Conservation (phyloP, 2,797 vertebrate genomes). For the Poeciliopsis gracilis region DNA sequence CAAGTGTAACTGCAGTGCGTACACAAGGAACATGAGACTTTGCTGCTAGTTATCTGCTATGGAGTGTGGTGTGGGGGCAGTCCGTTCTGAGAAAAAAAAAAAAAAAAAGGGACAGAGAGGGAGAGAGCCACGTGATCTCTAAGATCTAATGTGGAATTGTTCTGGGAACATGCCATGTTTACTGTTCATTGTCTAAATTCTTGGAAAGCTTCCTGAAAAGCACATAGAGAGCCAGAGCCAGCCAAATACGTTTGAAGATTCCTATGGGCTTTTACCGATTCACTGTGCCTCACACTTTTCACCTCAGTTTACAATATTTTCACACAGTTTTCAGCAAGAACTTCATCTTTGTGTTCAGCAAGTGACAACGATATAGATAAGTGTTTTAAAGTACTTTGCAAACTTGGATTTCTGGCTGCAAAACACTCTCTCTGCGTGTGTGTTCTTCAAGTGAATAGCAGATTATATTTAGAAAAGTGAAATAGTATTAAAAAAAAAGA, state of each 20-base stretch:
- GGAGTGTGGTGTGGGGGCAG: conserved; percentile 64
- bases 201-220: conserved; percentile 78
- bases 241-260: conserved; percentile 57
- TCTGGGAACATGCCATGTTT: conserved; percentile 79
- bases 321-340: conserved; percentile 3
- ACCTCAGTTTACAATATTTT: not conserved
- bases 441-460: conserved; percentile 2
- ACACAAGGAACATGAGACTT: conserved; percentile 67
- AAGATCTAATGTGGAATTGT: conserved; percentile 78
- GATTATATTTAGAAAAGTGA: conserved; percentile 10
- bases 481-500: conserved; percentile 1
- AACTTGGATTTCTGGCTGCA: conserved; percentile 4
- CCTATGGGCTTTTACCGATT: conserved; percentile 52
- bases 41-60: conserved; percentile 60
- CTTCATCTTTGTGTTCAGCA: not conserved
- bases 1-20: conserved; percentile 70
- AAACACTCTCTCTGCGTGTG: conserved; percentile 1
- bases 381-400: not conserved
- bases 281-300: conserved; percentile 35
- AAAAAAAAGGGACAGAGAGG: not conserved
- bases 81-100: conserved; percentile 58
- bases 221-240: conserved; percentile 52
- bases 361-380: conserved; percentile 7
- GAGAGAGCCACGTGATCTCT: conserved; percentile 62
- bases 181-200: conserved; percentile 80